Percentiles rank a stretch among this genome's conserved stretches.
These are phyloP conservation scores for Arnoldichthys spilopterus DNA, from an alignment of 2,797 vertebrate genomes.

Conservation along the genomic window DNA sequence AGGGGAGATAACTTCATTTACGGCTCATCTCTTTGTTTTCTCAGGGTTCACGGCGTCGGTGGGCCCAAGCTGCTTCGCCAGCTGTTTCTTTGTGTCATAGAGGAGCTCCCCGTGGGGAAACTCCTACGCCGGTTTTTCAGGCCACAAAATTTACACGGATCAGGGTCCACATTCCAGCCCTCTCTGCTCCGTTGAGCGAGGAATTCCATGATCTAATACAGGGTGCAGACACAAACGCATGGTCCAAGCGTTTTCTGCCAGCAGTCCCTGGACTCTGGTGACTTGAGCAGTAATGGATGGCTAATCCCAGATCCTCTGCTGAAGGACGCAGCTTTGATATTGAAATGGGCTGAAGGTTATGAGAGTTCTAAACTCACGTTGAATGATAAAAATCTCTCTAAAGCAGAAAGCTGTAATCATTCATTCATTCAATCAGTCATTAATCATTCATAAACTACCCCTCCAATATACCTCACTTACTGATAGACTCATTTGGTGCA, in stretches of 20 bases:
- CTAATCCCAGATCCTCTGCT: slow-evolving; percentile 11
- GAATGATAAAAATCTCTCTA: neutral
- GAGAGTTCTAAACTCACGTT: neutral
- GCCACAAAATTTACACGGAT: slow-evolving; percentile 63
- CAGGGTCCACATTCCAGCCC: slow-evolving; percentile 59
- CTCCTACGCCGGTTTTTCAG: slow-evolving; percentile 57
- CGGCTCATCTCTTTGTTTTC: slow-evolving; percentile 43
- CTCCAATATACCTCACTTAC: neutral
- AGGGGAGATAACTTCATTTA: slow-evolving; percentile 50
- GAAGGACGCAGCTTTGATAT: slow-evolving; percentile 10
- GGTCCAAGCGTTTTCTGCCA: slow-evolving; percentile 26
- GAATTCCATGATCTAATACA: slow-evolving; percentile 65
- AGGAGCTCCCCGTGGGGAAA: slow-evolving; percentile 53
- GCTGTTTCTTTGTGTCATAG: slow-evolving; percentile 64
- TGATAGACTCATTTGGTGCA: neutral
- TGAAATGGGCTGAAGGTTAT: slow-evolving; percentile 13
- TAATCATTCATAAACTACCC: too few species aligned
- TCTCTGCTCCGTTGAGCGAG: slow-evolving; percentile 37
- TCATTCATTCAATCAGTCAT: neutral
- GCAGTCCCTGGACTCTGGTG: slow-evolving; percentile 23
- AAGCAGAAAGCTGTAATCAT: neutral
- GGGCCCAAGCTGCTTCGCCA: slow-evolving; percentile 49
- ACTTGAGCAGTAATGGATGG: slow-evolving; percentile 35
- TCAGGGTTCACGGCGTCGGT: slow-evolving; percentile 26
- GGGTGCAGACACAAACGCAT: slow-evolving; percentile 47